Base-by-base conservation (phyloP, 2,888 invertebrate genomes). In the Drosophila ochracea region DNA sequence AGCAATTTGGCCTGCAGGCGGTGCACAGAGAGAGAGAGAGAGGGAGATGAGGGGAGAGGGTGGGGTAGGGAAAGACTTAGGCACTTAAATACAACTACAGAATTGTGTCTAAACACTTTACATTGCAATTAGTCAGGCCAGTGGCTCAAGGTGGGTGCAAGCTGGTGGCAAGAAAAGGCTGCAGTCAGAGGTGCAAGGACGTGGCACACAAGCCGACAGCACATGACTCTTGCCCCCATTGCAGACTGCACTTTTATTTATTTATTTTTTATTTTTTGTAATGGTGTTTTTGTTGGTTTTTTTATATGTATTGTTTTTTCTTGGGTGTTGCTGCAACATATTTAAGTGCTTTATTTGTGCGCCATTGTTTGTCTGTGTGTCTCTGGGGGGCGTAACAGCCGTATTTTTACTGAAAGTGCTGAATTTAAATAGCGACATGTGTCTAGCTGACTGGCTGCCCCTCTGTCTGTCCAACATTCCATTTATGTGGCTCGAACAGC, bases 41-140 rank as follows among this genome's bases (percentile, higher is more conserved):
- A 31, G 13, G 35, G 7, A 35, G 11, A 43, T 49, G 21, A 19
- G n/a, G 21, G 6, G 50, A 13, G 33, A 13, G 59, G 47, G 30
- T 28, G n/a, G 33, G 4, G 37, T 37, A 39, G 47, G 41, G 50
- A 25, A 47, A 39, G 47, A 30, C 19, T 37, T 9, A n/a, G 65
- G 80, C 64, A 69, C 74, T 70, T 62, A 55, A 43, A 60, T 43
- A 31, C 43, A 68, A 63, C 72, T 79, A 68, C 74, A 71, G 78
- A 86, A 82, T 74, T 78, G 86, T 80, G 75, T 78, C 80, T 74
- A 84, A 86, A 82, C 84, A 84, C 84, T 84, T 84, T 80, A 78
- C 84, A 86, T 82, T 84, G 84, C 84, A 84, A 86, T 84, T 84
- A 84, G 72, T 69, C 60, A 66, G 75, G 39, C 66, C 55, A 72